phyloP scores from a whole-genome alignment of 2,888 invertebrate species.

The Mythimna vitellina region DNA sequence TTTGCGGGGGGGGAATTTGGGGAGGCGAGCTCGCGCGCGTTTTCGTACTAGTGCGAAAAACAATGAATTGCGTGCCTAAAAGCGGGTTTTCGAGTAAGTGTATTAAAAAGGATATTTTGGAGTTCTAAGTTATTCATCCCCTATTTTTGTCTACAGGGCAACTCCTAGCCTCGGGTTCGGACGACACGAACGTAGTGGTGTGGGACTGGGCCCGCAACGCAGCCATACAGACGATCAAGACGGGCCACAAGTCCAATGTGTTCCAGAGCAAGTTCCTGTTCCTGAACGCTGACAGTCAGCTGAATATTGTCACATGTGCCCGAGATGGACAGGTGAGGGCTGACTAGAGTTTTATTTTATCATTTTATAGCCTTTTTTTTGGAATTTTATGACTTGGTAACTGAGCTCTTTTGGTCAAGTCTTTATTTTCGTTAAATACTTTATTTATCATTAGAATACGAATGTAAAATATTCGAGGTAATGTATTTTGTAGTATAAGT shows the following conservation, averaged over 20 bases:
- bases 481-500: no score
- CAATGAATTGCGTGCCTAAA: no score
- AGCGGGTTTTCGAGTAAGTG: no score
- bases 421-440: no score
- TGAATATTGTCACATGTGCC: constrained; percentile 96
- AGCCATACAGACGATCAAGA: constrained; percentile 92
- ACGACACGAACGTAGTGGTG: constrained; percentile 95
- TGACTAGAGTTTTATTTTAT: not conserved
- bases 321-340: constrained; percentile 95
- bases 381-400: no score
- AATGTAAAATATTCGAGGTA: no score
- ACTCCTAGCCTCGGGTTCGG: constrained; percentile 96
- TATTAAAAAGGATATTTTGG: not conserved
- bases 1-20: no score
- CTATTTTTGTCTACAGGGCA: constrained; percentile 84
- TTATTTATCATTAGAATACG: no score
- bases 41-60: no score
- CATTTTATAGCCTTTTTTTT: no score
- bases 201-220: constrained; percentile 97
- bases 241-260: constrained; percentile 96
- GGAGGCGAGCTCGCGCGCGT: no score
- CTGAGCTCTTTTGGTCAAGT: no score
- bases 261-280: constrained; percentile 98
- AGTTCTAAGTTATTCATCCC: not conserved
- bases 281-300: constrained; percentile 92